Percentiles rank a stretch among this genome's conserved stretches.
Conservation (phyloP, 1,140 invertebrate species). For the Leptoteleia sp. region DNA sequence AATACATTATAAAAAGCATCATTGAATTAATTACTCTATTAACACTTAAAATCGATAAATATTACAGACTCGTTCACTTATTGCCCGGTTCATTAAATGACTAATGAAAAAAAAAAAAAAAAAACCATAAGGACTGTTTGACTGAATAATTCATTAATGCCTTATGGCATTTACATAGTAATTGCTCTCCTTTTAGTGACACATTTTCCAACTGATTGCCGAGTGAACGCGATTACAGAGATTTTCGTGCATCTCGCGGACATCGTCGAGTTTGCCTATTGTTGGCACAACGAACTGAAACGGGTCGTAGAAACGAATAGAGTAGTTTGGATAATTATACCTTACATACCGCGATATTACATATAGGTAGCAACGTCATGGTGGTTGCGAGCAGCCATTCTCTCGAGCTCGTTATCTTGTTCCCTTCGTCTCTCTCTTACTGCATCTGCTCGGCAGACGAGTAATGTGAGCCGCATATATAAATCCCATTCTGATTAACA, state of each 20-base stretch:
- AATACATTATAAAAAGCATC: too few species aligned
- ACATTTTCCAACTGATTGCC: conserved; percentile 60
- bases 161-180: conserved; percentile 40
- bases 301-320: conserved; percentile 55
- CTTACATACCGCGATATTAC: conserved; percentile 62
- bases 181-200: conserved; percentile 55
- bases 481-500: conserved; percentile 69
- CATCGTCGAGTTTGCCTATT: conserved; percentile 57
- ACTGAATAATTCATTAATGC: conserved; percentile 58
- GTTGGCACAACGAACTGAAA: conserved; percentile 54
- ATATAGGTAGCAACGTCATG: conserved; percentile 58
- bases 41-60: too few species aligned
- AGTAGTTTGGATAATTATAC: conserved; percentile 64
- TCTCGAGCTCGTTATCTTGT: conserved; percentile 59
- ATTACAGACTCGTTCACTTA: conserved; percentile 24
- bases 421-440: conserved; percentile 34
- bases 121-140: neutral
- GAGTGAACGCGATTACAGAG: conserved; percentile 52
- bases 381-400: conserved; percentile 60
- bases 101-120: conserved; percentile 42
- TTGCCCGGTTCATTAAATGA: conserved; percentile 21
- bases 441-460: conserved; percentile 43
- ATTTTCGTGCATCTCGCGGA: conserved; percentile 56
- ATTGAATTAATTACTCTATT: too few species aligned
- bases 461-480: conserved; percentile 62